Evolutionary conservation across 1,140 invertebrate genomes (phyloP).

Genomic region (Euura saliciscinereae): DNA sequence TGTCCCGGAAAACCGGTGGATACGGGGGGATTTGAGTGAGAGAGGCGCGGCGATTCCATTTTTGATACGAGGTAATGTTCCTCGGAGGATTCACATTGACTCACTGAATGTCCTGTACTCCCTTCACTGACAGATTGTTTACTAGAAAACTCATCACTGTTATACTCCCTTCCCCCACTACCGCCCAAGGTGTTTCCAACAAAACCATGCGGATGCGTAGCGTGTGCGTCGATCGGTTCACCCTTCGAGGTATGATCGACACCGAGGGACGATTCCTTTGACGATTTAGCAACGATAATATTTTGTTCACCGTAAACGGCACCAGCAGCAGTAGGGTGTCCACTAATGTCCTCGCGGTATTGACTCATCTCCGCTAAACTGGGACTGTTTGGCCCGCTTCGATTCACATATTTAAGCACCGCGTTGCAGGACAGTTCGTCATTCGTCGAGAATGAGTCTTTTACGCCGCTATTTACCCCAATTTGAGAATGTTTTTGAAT

Average conservation of each 20-base stretch:
- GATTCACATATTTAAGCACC: constrained; percentile 56
- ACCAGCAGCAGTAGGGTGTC: constrained; percentile 38
- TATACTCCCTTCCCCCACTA: constrained; percentile 27
- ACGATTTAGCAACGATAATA: background rate
- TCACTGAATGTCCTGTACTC: constrained; percentile 26
- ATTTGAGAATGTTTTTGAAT: constrained; percentile 54
- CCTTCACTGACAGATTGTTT: constrained; percentile 32
- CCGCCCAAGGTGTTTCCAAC: constrained; percentile 38
- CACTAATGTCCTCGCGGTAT: constrained; percentile 60
- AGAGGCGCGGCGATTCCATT: constrained; percentile 41
- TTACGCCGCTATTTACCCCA: constrained; percentile 51
- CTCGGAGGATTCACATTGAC: constrained; percentile 29
- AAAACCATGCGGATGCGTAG: background rate
- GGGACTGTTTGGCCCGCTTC: constrained; percentile 42
- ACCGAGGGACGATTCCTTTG: background rate
- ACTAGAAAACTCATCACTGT: constrained; percentile 40
- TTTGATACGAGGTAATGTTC: constrained; percentile 53
- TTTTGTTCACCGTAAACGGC: background rate
- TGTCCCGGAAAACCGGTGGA: constrained; percentile 48
- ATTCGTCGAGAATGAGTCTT: constrained; percentile 46
- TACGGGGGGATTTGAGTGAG: constrained; percentile 35
- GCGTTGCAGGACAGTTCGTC: constrained; percentile 54
- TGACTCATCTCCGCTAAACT: constrained; percentile 60
- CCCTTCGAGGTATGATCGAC: background rate
- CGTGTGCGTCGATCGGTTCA: background rate